These are phyloP conservation scores for Cricetomys ansorgei DNA, from an alignment of 2,113 vertebrate genomes.

Conservation along the genomic window DNA sequence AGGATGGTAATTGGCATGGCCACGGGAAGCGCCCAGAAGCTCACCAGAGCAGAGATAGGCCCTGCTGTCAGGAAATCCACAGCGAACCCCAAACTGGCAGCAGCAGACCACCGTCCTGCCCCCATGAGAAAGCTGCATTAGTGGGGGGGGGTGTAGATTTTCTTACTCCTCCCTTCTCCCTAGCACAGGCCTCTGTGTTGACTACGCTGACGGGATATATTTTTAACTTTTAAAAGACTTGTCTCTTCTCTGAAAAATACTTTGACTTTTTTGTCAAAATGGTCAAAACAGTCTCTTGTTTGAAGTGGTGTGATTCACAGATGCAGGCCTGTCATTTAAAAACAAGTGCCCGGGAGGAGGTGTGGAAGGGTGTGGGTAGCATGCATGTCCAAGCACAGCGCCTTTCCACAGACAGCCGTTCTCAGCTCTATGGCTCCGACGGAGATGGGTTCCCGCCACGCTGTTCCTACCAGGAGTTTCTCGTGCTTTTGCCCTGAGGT, in stretches of 20 bases:
- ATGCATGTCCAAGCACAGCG: rapidly evolving
- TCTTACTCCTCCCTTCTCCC: background rate
- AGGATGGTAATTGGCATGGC: background rate
- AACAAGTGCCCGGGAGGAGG: rapidly evolving
- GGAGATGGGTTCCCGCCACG: rapidly evolving
- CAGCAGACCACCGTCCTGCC: background rate
- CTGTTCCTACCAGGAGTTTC: rapidly evolving
- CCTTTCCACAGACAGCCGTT: rapidly evolving
- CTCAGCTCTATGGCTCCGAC: rapidly evolving
- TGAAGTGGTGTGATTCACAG: background rate
- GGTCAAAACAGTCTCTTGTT: background rate
- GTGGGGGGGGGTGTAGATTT: rapidly evolving
- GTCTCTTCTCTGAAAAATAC: conserved; percentile 61
- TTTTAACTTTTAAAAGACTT: conserved; percentile 63
- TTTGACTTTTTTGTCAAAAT: conserved; percentile 69
- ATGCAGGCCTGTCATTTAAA: background rate
- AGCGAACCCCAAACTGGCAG: background rate
- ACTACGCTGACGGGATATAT: background rate
- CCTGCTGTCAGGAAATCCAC: rapidly evolving
- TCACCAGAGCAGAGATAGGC: rapidly evolving
- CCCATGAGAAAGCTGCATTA: background rate
- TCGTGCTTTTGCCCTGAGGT: rapidly evolving
- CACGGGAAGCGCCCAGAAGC: background rate
- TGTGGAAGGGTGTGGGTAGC: rapidly evolving
- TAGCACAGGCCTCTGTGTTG: background rate